Base-by-base conservation (phyloP, 2,888 invertebrate species). In the Macropis europaea region DNA sequence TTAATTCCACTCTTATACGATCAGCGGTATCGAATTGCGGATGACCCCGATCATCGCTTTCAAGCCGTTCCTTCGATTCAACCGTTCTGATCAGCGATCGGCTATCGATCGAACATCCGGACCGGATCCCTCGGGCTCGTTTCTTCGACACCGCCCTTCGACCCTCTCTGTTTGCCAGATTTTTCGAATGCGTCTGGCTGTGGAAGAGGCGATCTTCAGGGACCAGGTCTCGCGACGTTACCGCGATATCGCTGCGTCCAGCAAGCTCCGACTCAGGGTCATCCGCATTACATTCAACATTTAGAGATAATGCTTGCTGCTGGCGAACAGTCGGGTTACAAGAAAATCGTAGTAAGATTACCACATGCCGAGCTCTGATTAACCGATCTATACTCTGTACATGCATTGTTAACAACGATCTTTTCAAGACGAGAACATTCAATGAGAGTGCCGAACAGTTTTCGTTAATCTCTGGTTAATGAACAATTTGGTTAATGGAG, bases 231-330 rank as follows among this genome's bases (percentile, higher is more conserved):
- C n/a, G n/a, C n/a, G n/a, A n/a, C n/a, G n/a, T n/a, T n/a, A n/a
- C n/a, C n/a, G n/a, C n/a, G n/a, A n/a, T n/a, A n/a, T n/a, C n/a
- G n/a, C n/a, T n/a, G n/a, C n/a, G n/a, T n/a, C n/a, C n/a, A n/a
- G n/a, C n/a, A n/a, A n/a, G n/a, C n/a, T 7, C 28, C 28, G 54
- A 17, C 34, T 62, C 74, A 54, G 64, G 64, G 61, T 36, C 53
- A 26, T 61, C 64, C 54, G 52, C 11, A 36, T 56, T 34, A 32
- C 22, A 62, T 50, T 48, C 40, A 60, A 53, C 47, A 73, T 82
- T 82, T 80, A 82, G 77, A 82, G 83, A 72, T 82, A 82, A 82
- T 82, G 82, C 82, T 83, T 79, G 73, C 62, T 70, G 67, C 56
- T 36, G 47, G 47, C 57, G 48, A 34, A 48, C 36, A 34, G 59